A percentile compares a stretch with the other conserved stretches of the same genome.
Conservation (phyloP, 1,140 invertebrate species). For the Zaprionus ghesquierei region DNA sequence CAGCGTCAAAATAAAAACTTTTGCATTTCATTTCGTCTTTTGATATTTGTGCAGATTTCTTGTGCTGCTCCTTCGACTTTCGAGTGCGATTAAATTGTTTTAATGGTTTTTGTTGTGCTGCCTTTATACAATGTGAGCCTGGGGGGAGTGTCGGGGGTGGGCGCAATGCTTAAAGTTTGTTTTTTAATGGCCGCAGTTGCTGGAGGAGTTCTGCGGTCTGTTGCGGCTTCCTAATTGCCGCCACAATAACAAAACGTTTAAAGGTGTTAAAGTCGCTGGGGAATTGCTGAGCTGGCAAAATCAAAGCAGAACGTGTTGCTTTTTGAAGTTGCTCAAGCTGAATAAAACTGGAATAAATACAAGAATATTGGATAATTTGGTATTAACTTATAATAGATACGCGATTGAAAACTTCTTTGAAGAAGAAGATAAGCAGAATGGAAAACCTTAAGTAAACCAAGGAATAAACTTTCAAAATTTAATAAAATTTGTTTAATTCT, state of each 20-base stretch:
- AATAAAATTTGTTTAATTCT: too few relatives aligned
- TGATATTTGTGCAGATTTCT: constrained; percentile 66
- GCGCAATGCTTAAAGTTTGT: constrained; percentile 64
- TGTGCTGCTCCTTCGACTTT: constrained; percentile 41
- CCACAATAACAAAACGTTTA: constrained; percentile 24
- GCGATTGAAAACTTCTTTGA: not conserved
- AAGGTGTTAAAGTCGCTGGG: constrained; percentile 24
- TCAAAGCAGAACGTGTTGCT: not conserved
- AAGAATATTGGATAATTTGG: not conserved
- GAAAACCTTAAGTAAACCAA: too few relatives aligned
- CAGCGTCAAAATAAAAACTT: constrained; percentile 77
- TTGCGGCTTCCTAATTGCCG: constrained; percentile 36
- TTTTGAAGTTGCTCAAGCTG: not conserved
- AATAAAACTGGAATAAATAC: too few relatives aligned
- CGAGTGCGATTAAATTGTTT: constrained; percentile 79
- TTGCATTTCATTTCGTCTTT: constrained; percentile 79
- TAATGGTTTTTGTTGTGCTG: constrained; percentile 72
- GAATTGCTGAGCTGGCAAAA: not conserved
- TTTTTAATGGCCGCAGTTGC: constrained; percentile 59
- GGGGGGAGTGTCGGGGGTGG: not conserved
- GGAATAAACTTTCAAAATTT: too few relatives aligned
- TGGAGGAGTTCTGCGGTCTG: constrained; percentile 13
- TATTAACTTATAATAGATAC: not conserved
- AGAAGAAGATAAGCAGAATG: rapidly evolving
- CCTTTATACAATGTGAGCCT: not conserved